Base-by-base conservation (phyloP, 2,113 vertebrate species). In the Otocyon megalotis region DNA sequence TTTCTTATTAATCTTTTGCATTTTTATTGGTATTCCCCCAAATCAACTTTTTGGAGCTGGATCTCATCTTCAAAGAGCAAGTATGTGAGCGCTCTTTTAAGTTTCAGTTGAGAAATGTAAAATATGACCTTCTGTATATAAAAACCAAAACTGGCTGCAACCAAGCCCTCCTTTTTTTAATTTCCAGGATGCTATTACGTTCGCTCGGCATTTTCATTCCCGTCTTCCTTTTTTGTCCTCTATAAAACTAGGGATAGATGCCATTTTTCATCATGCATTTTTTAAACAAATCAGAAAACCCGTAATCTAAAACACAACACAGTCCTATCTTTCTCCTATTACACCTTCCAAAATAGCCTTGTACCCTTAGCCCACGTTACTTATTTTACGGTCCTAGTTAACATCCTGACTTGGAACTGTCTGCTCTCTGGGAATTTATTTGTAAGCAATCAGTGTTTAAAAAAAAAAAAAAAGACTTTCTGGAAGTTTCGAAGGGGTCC, bases 41-140 rank as follows among this genome's bases (percentile, higher is more conserved):
- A 94, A 65, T 77, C 93, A 93, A 54, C 56, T 10, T 97, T 96
- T 86, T 95, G 62, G 37, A 96, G 50, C 80, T 79, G 88, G 54
- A 74, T 76, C 82, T n/a, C 62, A 84, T 93, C 98, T 98, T 96
- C 54, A 87, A 94, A 98, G 54, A 4, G 58, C 86, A 97, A 96
- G 60, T 92, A 53, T 5, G 13, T 53, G 96, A 90, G 87, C 97
- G 90, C 82, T 83, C 63, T 97, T 97, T 95, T 71, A 96, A 69
- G 93, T 98, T 98, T 97, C 97, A 96, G 97, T 60, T 50, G 43
- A 88, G 17, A 28, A 79, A 71, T 53, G 6, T 77, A 60, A 72
- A 16, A 65, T 81, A 62, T 89, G n/a, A 81, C 72, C 10, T 24
- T 90, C 8, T 87, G 7, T n/a, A 32, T 82, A 19, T 90, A 77